Evolutionary conservation across 2,113 vertebrate species (phyloP), one percentile per base, ranked within the genome.

Genomic region (Cepphus grylle): DNA sequence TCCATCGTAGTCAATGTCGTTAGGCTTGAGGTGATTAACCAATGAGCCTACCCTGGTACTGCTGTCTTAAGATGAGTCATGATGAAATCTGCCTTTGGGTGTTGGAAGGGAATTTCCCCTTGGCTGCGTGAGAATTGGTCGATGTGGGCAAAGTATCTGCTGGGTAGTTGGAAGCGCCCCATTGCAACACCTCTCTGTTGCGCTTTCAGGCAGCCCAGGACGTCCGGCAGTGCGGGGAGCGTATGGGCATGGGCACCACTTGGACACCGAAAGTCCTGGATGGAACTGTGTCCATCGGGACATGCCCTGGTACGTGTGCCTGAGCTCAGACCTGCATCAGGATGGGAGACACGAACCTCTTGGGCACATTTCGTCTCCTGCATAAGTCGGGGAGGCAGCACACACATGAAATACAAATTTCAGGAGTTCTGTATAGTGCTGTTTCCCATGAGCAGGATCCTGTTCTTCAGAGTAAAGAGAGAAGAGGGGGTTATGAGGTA

Each of bases 331-430:
- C 17, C 74, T 34, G 34, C 1, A 9, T 23, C 36, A 21, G 69
- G 47, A 4, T 6, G 56, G 66, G 14, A 11, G 32, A 47, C 50
- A 26, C 0, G 32, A 59, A 42, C 58, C 9, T 38, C 69, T 6
- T 4, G n/a, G 47, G 21, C 43, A 34, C 21, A 3, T 4, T 47
- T 34, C 6, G 11, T 15, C 47, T 36, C 49, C 74, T 56, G 66
- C 23, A 0, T 1, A 6, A 21, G 0, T 1, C 1, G 2, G 34
- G 50, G 55, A 11, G 40, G 26, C 0, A 16, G 53, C 61, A 25
- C 16, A 2, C 0, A 2, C 6, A 0, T 1, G 26, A 15, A 23
- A 21, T 27, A 15, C 4, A 4, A 27, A 8, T 4, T 8, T 5
- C 43, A 7, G 5, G 83, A 36, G 55, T 66, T 71, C 27, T 16